A percentile compares a stretch with the other conserved stretches of the same genome.
These are phyloP conservation scores for Autographa pulchrina DNA, from an alignment of 2,888 invertebrate species.

Conservation along the genomic window DNA sequence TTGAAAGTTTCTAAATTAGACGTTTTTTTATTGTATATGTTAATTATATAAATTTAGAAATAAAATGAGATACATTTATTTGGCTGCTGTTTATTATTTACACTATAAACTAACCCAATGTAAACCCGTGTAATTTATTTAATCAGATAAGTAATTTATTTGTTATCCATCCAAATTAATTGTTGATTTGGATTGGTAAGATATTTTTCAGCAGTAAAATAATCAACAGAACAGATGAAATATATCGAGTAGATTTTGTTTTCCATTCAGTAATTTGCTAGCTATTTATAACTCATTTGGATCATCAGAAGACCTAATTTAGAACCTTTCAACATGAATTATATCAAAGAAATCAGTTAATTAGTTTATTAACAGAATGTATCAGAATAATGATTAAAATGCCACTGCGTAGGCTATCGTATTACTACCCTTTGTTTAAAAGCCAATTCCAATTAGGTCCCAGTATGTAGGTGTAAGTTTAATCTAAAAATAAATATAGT, in stretches of 20 bases:
- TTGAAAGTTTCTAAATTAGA: conserved; percentile 7
- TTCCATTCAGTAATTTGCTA: not conserved
- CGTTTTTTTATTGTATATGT: not conserved
- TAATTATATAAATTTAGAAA: not conserved
- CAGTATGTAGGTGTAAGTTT: conserved; percentile 6
- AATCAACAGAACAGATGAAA: too few species aligned
- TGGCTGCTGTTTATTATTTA: not conserved
- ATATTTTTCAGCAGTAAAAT: too few species aligned
- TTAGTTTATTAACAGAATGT: not conserved
- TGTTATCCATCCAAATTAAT: too few species aligned
- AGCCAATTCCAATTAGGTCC: not conserved
- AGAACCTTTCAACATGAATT: not conserved
- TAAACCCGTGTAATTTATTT: too few species aligned
- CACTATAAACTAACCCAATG: too few species aligned
- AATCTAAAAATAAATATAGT: not conserved
- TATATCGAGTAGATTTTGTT: not conserved
- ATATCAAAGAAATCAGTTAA: not conserved
- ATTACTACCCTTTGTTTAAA: not conserved
- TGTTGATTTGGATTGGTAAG: too few species aligned
- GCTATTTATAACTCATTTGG: not conserved
- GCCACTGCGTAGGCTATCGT: not conserved
- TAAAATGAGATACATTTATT: not conserved
- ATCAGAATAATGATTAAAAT: conserved; percentile 1
- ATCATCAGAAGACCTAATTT: not conserved
- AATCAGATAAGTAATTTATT: too few species aligned